Evolutionary conservation across 2,113 vertebrate genomes (phyloP).

Genomic region (Reinhardtius hippoglossoides): DNA sequence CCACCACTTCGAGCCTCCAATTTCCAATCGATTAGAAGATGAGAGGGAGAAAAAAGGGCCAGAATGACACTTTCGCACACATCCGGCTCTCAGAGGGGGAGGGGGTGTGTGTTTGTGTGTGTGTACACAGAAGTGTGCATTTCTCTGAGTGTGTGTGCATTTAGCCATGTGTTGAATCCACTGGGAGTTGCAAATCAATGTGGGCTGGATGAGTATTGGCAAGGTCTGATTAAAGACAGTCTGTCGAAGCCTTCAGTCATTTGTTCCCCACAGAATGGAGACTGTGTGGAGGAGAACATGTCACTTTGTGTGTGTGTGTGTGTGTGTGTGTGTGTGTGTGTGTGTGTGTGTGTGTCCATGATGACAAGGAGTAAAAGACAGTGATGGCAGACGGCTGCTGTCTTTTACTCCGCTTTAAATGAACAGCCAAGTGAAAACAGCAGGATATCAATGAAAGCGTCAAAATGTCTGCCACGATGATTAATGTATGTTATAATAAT

Average conservation of each 20-base stretch:
- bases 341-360: not conserved
- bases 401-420: not conserved
- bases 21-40: constrained; percentile 76
- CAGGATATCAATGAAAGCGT: constrained; percentile 55
- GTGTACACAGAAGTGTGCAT: not conserved
- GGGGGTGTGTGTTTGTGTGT: not conserved
- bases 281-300: constrained; percentile 2
- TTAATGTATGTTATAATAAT: constrained; percentile 43
- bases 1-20: constrained; percentile 24
- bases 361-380: not conserved
- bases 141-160: not conserved
- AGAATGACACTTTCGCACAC: constrained; percentile 68
- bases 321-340: not conserved
- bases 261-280: constrained; percentile 43
- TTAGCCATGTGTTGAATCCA: constrained; percentile 41
- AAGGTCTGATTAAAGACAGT: constrained; percentile 65
- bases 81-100: constrained; percentile 27
- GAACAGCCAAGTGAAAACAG: constrained; percentile 27
- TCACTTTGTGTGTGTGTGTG: constrained; percentile 16
- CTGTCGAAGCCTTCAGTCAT: constrained; percentile 55
- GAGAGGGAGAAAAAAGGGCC: constrained; percentile 45
- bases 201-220: constrained; percentile 69
- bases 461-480: constrained; percentile 33
- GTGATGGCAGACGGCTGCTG: constrained; percentile 30
- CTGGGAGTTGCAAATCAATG: constrained; percentile 67